Conservation (phyloP, 2,888 invertebrate species). For the Mythimna pallens region DNA sequence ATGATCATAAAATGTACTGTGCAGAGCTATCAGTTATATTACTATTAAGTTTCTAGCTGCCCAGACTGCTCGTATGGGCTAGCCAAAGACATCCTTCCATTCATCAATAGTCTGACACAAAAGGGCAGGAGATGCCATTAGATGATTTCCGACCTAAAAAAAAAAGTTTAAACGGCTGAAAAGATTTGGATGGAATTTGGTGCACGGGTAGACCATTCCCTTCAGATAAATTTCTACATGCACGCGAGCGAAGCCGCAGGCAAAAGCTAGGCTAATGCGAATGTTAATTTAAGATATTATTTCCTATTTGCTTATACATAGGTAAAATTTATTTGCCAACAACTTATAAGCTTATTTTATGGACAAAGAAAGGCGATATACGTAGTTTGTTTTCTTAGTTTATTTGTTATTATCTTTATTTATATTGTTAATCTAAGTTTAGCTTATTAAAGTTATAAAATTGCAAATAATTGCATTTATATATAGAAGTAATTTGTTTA, state of each 20-base stretch:
- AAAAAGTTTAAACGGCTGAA: too few relatives aligned
- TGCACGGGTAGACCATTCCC: too few relatives aligned
- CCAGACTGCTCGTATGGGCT: too few relatives aligned
- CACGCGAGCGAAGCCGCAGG: not conserved
- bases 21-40: too few relatives aligned
- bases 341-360: conserved; percentile 21
- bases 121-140: too few relatives aligned
- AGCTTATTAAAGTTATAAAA: conserved; percentile 1
- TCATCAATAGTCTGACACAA: too few relatives aligned
- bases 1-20: too few relatives aligned
- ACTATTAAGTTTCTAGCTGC: too few relatives aligned
- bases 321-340: conserved; percentile 13
- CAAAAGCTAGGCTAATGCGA: not conserved
- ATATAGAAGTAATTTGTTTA: not conserved
- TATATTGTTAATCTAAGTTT: conserved; percentile 17
- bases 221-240: too few relatives aligned
- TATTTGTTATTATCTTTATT: conserved; percentile 10
- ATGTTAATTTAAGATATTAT: conserved; percentile 10
- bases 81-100: too few relatives aligned
- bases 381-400: not conserved
- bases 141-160: too few relatives aligned
- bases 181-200: too few relatives aligned
- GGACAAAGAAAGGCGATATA: not conserved
- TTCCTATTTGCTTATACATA: not conserved
- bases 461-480: not conserved